Percentiles rank a stretch among this genome's conserved stretches.
Conservation (phyloP, 2,113 vertebrate genomes). For the Alectura lathami region DNA sequence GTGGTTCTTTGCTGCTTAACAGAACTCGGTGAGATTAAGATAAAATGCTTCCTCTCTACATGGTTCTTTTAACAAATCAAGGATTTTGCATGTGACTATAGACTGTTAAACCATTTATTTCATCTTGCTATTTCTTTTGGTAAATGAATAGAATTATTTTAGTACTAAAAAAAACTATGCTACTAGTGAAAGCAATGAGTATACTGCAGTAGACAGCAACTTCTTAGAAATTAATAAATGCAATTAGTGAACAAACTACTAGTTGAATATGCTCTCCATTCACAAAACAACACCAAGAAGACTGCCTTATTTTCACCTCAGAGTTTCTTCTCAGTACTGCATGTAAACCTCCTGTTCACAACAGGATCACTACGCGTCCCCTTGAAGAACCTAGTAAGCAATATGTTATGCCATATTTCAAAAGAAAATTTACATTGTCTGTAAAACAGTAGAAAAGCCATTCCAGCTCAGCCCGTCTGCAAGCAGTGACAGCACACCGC, state of each 20-base stretch:
- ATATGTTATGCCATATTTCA: not conserved
- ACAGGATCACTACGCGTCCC: not conserved
- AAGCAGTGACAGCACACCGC: not conserved
- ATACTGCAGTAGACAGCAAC: not conserved
- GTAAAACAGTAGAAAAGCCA: not conserved
- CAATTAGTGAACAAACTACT: not conserved
- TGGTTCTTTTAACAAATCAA: slow-evolving; percentile 45
- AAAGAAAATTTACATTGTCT: not conserved
- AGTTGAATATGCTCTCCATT: not conserved
- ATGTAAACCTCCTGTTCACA: not conserved
- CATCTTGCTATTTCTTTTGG: not conserved
- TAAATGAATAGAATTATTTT: slow-evolving; percentile 27
- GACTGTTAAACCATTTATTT: slow-evolving; percentile 4
- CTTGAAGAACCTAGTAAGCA: not conserved
- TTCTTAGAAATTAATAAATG: slow-evolving; percentile 3
- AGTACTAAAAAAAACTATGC: not conserved
- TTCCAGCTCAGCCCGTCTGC: not conserved
- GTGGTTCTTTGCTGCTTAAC: slow-evolving; percentile 51
- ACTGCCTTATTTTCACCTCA: not conserved
- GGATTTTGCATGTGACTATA: slow-evolving; percentile 42
- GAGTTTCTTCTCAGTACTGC: not conserved
- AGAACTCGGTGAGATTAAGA: slow-evolving; percentile 53
- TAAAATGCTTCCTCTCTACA: slow-evolving; percentile 35
- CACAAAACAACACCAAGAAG: not conserved
- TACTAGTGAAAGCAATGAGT: not conserved